Evolutionary conservation across 1,140 invertebrate genomes (phyloP).

Genomic region (Sminthurides bifidus): DNA sequence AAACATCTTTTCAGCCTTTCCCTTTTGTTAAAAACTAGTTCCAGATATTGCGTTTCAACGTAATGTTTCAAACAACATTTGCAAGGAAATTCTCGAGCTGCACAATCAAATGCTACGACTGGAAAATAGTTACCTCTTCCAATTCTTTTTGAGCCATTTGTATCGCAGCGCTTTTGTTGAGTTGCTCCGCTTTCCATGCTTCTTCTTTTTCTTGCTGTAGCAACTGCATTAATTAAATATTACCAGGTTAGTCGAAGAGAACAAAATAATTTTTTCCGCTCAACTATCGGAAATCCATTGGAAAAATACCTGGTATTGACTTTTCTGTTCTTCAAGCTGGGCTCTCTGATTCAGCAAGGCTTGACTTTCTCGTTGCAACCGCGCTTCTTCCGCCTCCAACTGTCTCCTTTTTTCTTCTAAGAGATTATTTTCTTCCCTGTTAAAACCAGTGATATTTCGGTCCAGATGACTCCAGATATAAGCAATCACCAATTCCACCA

Average conservation of each 20-base stretch:
- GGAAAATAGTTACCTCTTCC: conserved; percentile 40
- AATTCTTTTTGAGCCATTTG: conserved; percentile 45
- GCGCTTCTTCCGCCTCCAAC: conserved; percentile 28
- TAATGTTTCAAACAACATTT: too few species aligned
- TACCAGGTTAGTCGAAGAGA: too few species aligned
- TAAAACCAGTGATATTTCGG: neutral
- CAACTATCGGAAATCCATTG: neutral
- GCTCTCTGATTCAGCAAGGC: conserved; percentile 28
- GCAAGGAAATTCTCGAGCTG: too few species aligned
- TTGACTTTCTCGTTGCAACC: conserved; percentile 32
- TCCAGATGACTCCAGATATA: neutral
- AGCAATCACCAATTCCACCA: neutral
- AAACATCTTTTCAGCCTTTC: too few species aligned
- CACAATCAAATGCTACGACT: neutral
- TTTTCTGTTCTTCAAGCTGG: conserved; percentile 33
- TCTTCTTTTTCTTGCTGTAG: conserved; percentile 43
- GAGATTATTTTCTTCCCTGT: conserved; percentile 28
- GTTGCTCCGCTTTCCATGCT: conserved; percentile 38
- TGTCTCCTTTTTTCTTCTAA: conserved; percentile 32
- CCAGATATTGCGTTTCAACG: too few species aligned
- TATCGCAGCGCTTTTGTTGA: conserved; percentile 37
- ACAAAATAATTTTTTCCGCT: too few species aligned
- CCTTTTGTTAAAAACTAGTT: too few species aligned
- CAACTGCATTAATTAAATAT: conserved; percentile 34
- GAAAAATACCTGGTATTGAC: conserved; percentile 30